Evolutionary conservation across 2,888 invertebrate genomes (phyloP).

Genomic region (Hirtodrosophila trivittata): DNA sequence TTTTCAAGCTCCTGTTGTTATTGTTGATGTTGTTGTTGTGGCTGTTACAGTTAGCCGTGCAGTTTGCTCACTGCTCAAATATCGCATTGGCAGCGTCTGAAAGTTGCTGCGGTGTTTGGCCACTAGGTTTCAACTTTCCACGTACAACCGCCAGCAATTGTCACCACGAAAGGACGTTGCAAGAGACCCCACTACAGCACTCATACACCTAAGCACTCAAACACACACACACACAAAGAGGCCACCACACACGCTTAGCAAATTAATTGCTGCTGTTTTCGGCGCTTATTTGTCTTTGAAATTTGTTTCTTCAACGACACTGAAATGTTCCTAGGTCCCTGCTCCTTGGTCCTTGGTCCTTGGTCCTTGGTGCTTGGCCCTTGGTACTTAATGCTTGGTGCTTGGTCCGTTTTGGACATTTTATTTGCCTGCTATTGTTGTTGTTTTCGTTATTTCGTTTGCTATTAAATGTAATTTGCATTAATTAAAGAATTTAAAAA

Average conservation of each 20-base stretch:
- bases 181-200: constrained; percentile 19
- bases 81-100: constrained; percentile 37
- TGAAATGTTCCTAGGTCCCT: constrained; percentile 13
- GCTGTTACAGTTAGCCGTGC: constrained; percentile 68
- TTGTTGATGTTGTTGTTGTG: constrained; percentile 23
- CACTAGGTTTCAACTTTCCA: constrained; percentile 58
- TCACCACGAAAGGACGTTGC: constrained; percentile 57
- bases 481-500: constrained; percentile 79
- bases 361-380: constrained; percentile 22
- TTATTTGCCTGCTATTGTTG: constrained; percentile 54
- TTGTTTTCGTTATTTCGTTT: constrained; percentile 49
- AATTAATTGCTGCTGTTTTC: constrained; percentile 80
- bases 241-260: constrained; percentile 61
- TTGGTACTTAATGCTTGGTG: constrained; percentile 1
- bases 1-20: constrained; percentile 25
- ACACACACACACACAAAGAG: constrained; percentile 14
- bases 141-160: constrained; percentile 58
- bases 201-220: constrained; percentile 22
- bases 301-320: constrained; percentile 73
- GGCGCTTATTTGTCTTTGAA: constrained; percentile 80
- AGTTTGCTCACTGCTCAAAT: constrained; percentile 68
- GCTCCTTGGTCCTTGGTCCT: constrained; percentile 5
- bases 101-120: constrained; percentile 64
- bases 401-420: constrained; percentile 35
- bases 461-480: constrained; percentile 80